Evolutionary conservation across 2,113 vertebrate species (phyloP).

Genomic region (Paralichthys olivaceus): DNA sequence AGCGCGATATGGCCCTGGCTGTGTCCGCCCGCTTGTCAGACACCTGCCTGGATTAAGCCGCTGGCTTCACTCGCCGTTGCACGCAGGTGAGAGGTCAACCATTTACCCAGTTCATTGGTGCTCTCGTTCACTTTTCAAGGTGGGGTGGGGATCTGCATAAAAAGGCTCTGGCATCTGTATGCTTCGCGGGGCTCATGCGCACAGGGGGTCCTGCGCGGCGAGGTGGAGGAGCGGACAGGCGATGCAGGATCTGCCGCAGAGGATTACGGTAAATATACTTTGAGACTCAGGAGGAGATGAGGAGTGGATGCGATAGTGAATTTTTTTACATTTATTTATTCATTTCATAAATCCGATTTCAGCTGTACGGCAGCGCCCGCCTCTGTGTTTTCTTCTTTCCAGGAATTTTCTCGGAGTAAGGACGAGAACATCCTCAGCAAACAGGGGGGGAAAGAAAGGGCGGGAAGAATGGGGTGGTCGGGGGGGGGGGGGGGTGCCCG

Average conservation of each 20-base stretch:
- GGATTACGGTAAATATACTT: conserved; percentile 75
- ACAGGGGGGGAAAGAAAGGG: conserved; percentile 37
- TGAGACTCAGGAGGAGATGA: conserved; percentile 49
- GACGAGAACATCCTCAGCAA: conserved; percentile 52
- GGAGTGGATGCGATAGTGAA: conserved; percentile 8
- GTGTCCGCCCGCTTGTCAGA: conserved; percentile 95
- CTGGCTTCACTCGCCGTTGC: conserved; percentile 84
- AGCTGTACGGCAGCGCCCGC: neutral
- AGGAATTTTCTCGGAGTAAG: conserved; percentile 36
- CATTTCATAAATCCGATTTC: conserved; percentile 30
- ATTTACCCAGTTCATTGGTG: conserved; percentile 94
- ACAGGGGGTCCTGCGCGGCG: conserved; percentile 41
- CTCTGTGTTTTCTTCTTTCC: conserved; percentile 24
- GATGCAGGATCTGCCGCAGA: conserved; percentile 55
- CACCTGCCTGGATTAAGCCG: conserved; percentile 98
- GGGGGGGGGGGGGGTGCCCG: conserved; percentile 85
- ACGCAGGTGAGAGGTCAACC: conserved; percentile 90
- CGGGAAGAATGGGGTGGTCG: conserved; percentile 49
- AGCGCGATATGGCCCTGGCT: conserved; percentile 91
- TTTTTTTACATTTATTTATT: conserved; percentile 27
- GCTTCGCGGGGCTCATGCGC: conserved; percentile 85
- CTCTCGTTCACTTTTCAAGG: conserved; percentile 90
- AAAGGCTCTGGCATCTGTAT: conserved; percentile 89
- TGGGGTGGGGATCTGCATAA: conserved; percentile 90
- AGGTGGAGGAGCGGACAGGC: conserved; percentile 35